Conservation (phyloP, 2,113 vertebrate genomes). For the Rhodinocichla rosea region DNA sequence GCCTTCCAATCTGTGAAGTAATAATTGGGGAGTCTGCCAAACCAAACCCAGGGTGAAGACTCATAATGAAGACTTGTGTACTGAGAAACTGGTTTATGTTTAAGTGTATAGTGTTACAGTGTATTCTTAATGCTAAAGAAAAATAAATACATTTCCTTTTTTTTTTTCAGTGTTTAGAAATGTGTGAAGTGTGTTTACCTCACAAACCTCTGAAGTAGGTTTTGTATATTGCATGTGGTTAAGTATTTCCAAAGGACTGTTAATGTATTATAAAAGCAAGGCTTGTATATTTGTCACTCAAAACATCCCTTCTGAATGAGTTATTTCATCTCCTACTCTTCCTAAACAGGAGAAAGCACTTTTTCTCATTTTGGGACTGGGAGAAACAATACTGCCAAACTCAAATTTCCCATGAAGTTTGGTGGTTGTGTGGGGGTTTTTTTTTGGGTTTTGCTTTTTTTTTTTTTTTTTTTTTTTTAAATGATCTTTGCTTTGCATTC, state of each 20-base stretch:
- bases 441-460: background rate
- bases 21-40: conserved; percentile 23
- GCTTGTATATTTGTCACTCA: background rate
- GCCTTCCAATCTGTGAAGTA: conserved; percentile 6
- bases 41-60: background rate
- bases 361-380: background rate
- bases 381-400: background rate
- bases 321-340: background rate
- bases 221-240: conserved; percentile 52
- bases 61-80: conserved; percentile 19
- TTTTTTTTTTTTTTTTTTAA: background rate
- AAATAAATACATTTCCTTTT: conserved; percentile 56
- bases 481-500: background rate
- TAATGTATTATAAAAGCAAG: background rate
- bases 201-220: conserved; percentile 55
- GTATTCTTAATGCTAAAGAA: conserved; percentile 47
- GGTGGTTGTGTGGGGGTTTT: no score
- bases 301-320: background rate
- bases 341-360: background rate
- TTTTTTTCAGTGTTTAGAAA: conserved; percentile 49
- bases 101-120: conserved; percentile 42
- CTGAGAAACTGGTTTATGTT: conserved; percentile 33
- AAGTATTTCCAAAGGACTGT: conserved; percentile 46
- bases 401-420: background rate
- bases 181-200: conserved; percentile 66